Conservation (phyloP, 2,113 vertebrate species). For the Protobothrops flavoviridis region DNA sequence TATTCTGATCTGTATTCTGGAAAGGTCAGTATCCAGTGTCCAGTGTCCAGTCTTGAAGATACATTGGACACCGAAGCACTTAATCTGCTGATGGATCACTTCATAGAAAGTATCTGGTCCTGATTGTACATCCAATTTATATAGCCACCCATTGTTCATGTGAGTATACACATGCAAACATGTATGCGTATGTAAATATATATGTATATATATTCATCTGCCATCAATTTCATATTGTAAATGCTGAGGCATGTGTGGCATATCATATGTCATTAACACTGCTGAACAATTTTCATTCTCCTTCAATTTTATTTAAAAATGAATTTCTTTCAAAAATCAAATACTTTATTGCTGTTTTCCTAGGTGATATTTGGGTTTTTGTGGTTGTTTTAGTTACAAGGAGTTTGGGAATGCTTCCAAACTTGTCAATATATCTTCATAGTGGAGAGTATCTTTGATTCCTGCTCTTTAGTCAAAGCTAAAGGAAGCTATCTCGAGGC, state of each 20-base stretch:
- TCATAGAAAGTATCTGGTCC: background rate
- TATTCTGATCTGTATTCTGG: background rate
- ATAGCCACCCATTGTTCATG: background rate
- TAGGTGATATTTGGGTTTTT: background rate
- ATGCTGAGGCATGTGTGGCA: background rate
- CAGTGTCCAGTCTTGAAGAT: background rate
- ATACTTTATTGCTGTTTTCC: background rate
- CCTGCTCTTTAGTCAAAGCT: background rate
- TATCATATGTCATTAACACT: background rate
- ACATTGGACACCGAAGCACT: background rate
- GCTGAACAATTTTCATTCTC: background rate
- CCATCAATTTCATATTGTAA: background rate
- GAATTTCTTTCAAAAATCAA: background rate
- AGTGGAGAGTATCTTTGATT: background rate
- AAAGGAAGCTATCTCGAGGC: background rate
- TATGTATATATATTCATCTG: background rate
- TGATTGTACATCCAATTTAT: background rate
- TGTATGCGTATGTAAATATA: background rate
- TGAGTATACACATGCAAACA: background rate
- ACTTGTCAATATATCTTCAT: background rate
- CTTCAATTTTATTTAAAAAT: background rate
- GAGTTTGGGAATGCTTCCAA: background rate
- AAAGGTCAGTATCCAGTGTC: background rate
- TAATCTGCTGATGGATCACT: background rate
- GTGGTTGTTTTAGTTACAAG: background rate